phyloP scores from a whole-genome alignment of 1,140 invertebrate genomes.

The Drosophila funebris region DNA sequence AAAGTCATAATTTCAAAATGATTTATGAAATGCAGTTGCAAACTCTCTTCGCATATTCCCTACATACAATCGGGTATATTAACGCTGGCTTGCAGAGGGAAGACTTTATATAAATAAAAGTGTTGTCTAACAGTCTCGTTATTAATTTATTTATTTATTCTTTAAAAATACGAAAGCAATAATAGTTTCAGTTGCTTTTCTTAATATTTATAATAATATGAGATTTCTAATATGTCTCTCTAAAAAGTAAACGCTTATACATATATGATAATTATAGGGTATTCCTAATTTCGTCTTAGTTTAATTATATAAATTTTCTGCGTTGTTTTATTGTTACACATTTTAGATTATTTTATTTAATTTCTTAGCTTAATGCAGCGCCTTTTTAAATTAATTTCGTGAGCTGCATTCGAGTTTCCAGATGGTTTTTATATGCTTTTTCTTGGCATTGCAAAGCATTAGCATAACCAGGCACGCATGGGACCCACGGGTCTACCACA shows the following conservation, averaged over 20 bases:
- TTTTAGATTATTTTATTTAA: constrained; percentile 76
- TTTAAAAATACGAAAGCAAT: no score
- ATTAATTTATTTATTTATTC: no score
- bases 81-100: background rate
- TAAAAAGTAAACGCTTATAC: no score
- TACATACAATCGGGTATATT: background rate
- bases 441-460: constrained; percentile 47
- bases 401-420: constrained; percentile 51
- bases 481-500: background rate
- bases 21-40: constrained; percentile 70
- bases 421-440: constrained; percentile 25
- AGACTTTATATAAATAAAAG: background rate
- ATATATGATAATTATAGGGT: no score
- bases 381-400: constrained; percentile 74
- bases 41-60: constrained; percentile 18
- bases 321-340: constrained; percentile 58
- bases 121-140: background rate
- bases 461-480: constrained; percentile 75
- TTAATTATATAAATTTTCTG: background rate
- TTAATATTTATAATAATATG: no score
- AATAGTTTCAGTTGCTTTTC: no score
- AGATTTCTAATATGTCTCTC: no score
- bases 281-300: background rate
- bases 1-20: constrained; percentile 80
- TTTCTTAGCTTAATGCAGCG: constrained; percentile 64